phyloP scores from a whole-genome alignment of 2,113 vertebrate genomes.

The Hippocampus guttulatus region DNA sequence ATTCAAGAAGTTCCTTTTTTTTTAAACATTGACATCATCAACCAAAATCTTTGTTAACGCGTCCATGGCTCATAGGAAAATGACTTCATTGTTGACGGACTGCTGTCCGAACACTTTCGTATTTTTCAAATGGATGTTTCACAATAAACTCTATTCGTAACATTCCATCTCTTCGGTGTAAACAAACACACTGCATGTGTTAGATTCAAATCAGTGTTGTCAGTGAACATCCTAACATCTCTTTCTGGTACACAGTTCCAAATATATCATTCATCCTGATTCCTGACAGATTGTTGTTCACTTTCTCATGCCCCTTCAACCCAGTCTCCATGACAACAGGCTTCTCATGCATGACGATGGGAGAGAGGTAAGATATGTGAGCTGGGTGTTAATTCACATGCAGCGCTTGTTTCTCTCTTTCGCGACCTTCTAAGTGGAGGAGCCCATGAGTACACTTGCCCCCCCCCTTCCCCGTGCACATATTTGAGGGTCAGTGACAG shows the following conservation, averaged over 20 bases:
- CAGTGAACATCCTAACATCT: slow-evolving; percentile 6
- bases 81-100: too few species aligned
- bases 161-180: neutral
- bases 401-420: slow-evolving; percentile 8
- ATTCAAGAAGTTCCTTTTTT: too few species aligned
- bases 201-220: neutral
- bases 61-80: too few species aligned
- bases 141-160: neutral
- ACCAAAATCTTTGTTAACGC: too few species aligned
- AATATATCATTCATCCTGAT: slow-evolving; percentile 37
- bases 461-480: neutral
- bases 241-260: slow-evolving; percentile 7
- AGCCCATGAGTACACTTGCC: neutral
- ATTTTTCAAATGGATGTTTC: too few species aligned
- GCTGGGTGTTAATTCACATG: slow-evolving; percentile 61
- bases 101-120: too few species aligned
- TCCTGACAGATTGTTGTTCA: slow-evolving; percentile 36
- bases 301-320: slow-evolving; percentile 59
- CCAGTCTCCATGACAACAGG: slow-evolving; percentile 91
- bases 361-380: slow-evolving; percentile 72
- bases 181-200: neutral
- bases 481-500: slow-evolving; percentile 21
- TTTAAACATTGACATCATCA: too few species aligned
- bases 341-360: slow-evolving; percentile 69
- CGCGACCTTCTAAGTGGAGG: neutral